phyloP scores from a whole-genome alignment of 2,113 vertebrate genomes.

The Oplegnathus fasciatus region DNA sequence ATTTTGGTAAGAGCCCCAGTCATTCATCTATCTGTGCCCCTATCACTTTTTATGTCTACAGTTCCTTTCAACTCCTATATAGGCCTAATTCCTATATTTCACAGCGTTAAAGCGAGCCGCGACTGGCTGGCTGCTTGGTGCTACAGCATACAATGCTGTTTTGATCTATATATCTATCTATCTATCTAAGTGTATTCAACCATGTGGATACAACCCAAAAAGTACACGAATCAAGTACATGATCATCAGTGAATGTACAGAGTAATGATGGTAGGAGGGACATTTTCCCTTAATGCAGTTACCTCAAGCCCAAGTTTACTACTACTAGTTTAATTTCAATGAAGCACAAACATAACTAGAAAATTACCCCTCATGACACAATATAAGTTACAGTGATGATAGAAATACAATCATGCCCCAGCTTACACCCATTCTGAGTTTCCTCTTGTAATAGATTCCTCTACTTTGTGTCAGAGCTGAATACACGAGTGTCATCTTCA shows the following conservation, averaged over 20 bases:
- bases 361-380: not conserved
- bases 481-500: slow-evolving; percentile 23
- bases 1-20: slow-evolving; percentile 19
- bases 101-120: not conserved
- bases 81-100: too few species aligned
- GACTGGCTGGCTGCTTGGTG: not conserved
- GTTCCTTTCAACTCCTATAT: not conserved
- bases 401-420: not conserved
- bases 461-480: slow-evolving; percentile 20
- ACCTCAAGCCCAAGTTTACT: not conserved
- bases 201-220: too few species aligned
- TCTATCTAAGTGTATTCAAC: too few species aligned
- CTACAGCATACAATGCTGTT: not conserved
- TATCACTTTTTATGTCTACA: not conserved
- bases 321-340: too few species aligned
- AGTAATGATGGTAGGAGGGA: too few species aligned
- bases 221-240: too few species aligned
- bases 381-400: not conserved
- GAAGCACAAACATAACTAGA: too few species aligned
- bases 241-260: too few species aligned
- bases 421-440: not conserved
- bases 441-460: not conserved
- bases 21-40: slow-evolving; percentile 15
- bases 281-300: not conserved
- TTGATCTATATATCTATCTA: not conserved